phyloP scores from a whole-genome alignment of 2,888 invertebrate species.

The Sarcophaga caerulescens region DNA sequence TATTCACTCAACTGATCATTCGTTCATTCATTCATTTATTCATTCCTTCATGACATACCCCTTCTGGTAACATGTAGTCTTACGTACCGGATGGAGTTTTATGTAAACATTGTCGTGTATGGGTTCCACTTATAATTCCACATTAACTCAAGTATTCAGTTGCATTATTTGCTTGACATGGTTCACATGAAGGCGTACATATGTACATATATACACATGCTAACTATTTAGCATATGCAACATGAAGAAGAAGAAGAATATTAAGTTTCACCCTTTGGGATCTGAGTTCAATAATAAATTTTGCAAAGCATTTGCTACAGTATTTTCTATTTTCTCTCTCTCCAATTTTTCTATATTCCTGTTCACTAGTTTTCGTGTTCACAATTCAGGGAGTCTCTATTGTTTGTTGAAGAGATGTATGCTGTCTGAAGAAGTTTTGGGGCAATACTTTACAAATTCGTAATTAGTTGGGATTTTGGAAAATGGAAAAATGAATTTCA shows the following conservation, averaged over 20 bases:
- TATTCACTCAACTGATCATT: background rate
- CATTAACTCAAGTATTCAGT: slow-evolving; percentile 46
- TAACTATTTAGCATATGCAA: background rate
- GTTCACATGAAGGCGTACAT: background rate
- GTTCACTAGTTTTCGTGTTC: background rate
- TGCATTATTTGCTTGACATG: background rate
- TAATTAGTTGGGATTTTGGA: background rate
- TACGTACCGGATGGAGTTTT: background rate
- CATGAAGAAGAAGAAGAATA: slow-evolving; percentile 10
- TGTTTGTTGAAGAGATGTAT: background rate
- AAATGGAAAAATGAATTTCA: too few species aligned
- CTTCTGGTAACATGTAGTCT: background rate
- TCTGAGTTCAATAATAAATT: slow-evolving; percentile 50
- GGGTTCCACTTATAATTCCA: slow-evolving; percentile 9
- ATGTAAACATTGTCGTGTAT: background rate
- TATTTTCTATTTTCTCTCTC: background rate
- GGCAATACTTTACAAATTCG: background rate
- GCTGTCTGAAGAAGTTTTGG: background rate
- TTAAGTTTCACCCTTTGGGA: slow-evolving; percentile 12
- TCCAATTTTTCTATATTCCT: background rate
- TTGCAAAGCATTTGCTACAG: slow-evolving; percentile 8
- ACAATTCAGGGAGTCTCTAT: background rate
- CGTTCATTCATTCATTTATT: slow-evolving; percentile 11
- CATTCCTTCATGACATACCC: background rate
- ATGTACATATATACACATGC: background rate